Base-by-base conservation (phyloP, 2,797 vertebrate genomes). In the Halcyon chelicuti region DNA sequence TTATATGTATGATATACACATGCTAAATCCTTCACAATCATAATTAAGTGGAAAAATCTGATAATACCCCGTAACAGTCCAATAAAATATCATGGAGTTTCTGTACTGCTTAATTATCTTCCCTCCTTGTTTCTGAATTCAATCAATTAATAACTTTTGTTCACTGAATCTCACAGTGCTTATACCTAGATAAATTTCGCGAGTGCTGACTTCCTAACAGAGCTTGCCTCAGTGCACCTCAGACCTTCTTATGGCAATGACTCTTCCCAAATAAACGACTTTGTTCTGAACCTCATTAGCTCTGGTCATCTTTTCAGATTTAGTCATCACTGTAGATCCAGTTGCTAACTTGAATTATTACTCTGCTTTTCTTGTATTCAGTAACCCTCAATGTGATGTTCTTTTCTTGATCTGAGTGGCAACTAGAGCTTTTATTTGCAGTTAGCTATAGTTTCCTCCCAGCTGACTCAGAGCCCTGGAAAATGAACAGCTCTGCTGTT, bases 241-340 rank as follows among this genome's bases (percentile, higher is more conserved):
- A 94, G 63, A 79, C 54, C 37, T 62, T 91, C 39, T 78, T 67
- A 37, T 20, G 40, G 70, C 75, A 95, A 84, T 29, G 46, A 54
- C 49, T 42, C 61, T 67, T 89, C 68, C 26, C 23, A 93, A 67
- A 73, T 1, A 2, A 88, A 23, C 5, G 61, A 11, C 39, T 86
- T 57, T 62, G 55, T 55, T 86, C 40, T 61, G 62, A 84, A 52
- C 58, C 60, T 91, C 11, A 14, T 55, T 63, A 77, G 39, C 33
- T 82, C 35, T 55, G 8, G 60, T 55, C 51, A 44, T 21, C 31
- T 63, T 70, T 85, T 88, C 46, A 39, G 23, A 72, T 87, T 37
- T 60, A 7, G 51, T 55, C 54, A 35, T 26, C 35, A 62, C 61
- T 87, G 86, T 55, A 44, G 55, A 63, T 31, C 46, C 26, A 52